Evolutionary conservation across 35 echinoderm and acorn worm species (phyloP).

Genomic region (Ptychodera flava): DNA sequence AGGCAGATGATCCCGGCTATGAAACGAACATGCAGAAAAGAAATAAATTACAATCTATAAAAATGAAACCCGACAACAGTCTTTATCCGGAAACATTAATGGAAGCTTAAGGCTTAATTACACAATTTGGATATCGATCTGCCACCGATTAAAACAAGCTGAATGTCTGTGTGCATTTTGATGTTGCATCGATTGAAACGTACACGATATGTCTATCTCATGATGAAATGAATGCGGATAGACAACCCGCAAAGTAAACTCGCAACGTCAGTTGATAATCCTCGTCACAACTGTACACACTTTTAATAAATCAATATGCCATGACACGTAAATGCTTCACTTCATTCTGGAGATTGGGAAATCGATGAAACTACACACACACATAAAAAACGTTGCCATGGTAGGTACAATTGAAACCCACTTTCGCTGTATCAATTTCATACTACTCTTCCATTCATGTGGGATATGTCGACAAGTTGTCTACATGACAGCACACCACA

Average conservation of each 20-base stretch:
- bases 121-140: not conserved
- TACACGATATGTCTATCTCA: not conserved
- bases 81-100: conserved; percentile 1
- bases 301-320: not conserved
- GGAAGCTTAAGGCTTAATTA: not conserved
- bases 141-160: not conserved
- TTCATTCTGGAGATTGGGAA: not conserved
- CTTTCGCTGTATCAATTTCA: not conserved
- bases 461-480: too few species aligned
- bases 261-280: not conserved
- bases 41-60: not conserved
- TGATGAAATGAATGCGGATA: not conserved
- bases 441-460: too few species aligned
- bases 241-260: not conserved
- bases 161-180: not conserved
- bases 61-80: not conserved
- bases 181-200: not conserved
- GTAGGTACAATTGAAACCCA: not conserved
- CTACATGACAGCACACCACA: too few species aligned
- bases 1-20: not conserved
- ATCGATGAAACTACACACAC: not conserved
- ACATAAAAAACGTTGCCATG: not conserved
- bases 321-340: not conserved
- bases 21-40: not conserved
- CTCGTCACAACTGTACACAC: not conserved